A percentile compares a stretch with the other conserved stretches of the same genome.
Conservation (phyloP, 2,797 vertebrate genomes). For the Eospalax fontanierii region DNA sequence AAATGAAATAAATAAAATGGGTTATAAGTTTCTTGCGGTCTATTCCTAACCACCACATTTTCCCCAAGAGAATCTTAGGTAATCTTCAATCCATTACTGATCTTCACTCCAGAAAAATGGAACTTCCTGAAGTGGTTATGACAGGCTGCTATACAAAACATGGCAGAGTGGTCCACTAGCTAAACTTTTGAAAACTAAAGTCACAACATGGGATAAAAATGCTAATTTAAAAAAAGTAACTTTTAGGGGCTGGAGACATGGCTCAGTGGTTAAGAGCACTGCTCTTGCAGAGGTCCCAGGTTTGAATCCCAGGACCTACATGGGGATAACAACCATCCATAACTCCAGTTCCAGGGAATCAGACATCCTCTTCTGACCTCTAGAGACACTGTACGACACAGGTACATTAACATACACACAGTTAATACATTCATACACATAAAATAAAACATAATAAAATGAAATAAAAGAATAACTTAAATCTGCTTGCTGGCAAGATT, state of each 20-base stretch:
- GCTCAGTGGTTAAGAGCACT: too few species aligned
- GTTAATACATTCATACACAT: too few species aligned
- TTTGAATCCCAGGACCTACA: too few species aligned
- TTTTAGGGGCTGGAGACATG: background rate
- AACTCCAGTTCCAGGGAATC: too few species aligned
- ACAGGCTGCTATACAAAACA: background rate
- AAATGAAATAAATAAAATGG: background rate
- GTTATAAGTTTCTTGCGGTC: background rate
- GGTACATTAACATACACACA: too few species aligned
- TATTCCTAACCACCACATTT: conserved; percentile 13
- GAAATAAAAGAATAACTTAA: background rate
- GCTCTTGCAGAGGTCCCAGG: too few species aligned
- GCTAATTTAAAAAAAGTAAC: conserved; percentile 5
- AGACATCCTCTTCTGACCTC: too few species aligned
- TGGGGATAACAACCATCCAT: too few species aligned
- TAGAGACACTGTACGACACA: too few species aligned
- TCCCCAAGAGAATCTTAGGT: conserved; percentile 25
- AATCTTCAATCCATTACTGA: conserved; percentile 11
- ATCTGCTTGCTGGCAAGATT: conserved; percentile 17
- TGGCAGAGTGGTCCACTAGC: background rate
- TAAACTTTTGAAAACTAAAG: conserved; percentile 55
- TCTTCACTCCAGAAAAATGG: background rate
- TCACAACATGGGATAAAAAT: background rate
- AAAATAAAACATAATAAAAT: too few species aligned
- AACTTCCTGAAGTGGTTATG: background rate